phyloP scores from a whole-genome alignment of 2,113 vertebrate genomes.

The Channa maculata region DNA sequence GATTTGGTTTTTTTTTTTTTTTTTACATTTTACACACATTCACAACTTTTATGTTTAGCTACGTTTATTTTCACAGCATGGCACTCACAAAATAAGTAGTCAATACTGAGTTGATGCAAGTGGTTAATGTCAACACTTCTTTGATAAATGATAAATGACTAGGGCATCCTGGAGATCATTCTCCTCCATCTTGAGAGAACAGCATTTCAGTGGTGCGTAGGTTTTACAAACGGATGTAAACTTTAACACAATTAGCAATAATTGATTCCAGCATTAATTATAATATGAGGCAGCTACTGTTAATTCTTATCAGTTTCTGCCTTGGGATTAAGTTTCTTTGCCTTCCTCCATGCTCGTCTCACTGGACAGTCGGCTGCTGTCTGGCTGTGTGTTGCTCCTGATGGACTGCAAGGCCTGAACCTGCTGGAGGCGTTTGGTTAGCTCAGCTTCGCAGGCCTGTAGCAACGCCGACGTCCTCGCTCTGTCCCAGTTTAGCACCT shows the following conservation, averaged over 20 bases:
- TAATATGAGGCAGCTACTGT: constrained; percentile 48
- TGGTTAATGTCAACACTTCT: constrained; percentile 26
- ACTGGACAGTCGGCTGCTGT: constrained; percentile 23
- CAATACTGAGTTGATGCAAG: not conserved
- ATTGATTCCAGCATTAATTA: constrained; percentile 44
- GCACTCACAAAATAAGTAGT: not conserved
- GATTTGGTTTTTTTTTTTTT: too few relatives aligned
- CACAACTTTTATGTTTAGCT: constrained; percentile 13
- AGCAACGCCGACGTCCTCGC: constrained; percentile 70
- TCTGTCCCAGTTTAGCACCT: constrained; percentile 75
- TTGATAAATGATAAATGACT: constrained; percentile 48
- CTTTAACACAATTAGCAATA: constrained; percentile 56
- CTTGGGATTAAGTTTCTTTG: constrained; percentile 26
- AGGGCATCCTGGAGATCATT: constrained; percentile 25
- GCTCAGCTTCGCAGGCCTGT: constrained; percentile 76
- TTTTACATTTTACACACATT: too few relatives aligned
- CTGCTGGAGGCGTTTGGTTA: constrained; percentile 75
- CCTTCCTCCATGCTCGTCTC: constrained; percentile 16
- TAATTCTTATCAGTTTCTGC: constrained; percentile 67
- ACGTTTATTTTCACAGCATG: constrained; percentile 26
- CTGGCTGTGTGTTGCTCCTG: constrained; percentile 56
- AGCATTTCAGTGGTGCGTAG: constrained; percentile 40
- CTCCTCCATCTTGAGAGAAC: constrained; percentile 25
- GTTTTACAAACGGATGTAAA: constrained; percentile 35
- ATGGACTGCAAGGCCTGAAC: constrained; percentile 79